Percentiles rank a stretch among this genome's conserved stretches.
phyloP scores from a whole-genome alignment of 2,797 vertebrate species.

The Megaceryle alcyon region DNA sequence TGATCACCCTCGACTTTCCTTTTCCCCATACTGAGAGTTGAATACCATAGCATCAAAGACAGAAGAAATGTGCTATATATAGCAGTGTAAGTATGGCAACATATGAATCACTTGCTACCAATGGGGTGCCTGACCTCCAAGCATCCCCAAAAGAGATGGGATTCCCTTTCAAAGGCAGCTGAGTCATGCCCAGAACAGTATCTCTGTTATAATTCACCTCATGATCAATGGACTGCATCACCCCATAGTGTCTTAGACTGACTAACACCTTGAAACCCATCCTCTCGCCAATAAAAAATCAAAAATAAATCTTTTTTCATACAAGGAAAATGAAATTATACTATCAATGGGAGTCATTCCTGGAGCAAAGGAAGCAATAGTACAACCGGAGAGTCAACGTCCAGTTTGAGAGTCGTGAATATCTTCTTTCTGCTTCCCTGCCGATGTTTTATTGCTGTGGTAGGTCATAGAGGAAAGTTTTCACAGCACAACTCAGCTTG shows the following conservation, averaged over 20 bases:
- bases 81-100: neutral
- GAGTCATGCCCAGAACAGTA: neutral
- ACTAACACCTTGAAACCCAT: neutral
- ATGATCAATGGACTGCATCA: neutral
- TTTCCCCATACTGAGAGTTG: neutral
- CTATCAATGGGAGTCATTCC: neutral
- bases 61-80: neutral
- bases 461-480: neutral
- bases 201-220: neutral
- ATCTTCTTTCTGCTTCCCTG: neutral
- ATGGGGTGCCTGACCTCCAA: neutral
- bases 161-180: conserved; percentile 3
- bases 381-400: neutral
- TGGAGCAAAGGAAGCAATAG: neutral
- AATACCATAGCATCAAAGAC: neutral
- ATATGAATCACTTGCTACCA: neutral
- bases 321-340: neutral
- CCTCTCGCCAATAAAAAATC: neutral
- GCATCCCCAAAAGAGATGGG: neutral
- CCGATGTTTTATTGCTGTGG: neutral
- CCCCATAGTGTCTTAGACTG: neutral
- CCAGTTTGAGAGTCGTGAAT: neutral
- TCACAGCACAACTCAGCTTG: neutral
- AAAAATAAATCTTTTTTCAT: neutral
- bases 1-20: neutral